These are phyloP conservation scores for Meteorus cinctellus DNA, from an alignment of 2,888 invertebrate genomes.

Conservation along the genomic window DNA sequence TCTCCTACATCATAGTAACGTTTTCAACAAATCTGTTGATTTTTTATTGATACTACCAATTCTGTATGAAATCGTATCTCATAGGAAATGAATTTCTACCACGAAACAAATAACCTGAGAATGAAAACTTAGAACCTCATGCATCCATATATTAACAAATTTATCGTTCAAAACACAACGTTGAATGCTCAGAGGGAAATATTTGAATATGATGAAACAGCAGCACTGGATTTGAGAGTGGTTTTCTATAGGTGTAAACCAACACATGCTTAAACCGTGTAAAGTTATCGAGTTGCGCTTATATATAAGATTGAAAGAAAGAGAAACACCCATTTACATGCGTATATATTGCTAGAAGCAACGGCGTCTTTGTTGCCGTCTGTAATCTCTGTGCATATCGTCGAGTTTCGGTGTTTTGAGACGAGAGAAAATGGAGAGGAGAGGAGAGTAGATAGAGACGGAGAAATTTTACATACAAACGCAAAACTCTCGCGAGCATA, in stretches of 20 bases:
- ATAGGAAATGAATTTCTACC: no score
- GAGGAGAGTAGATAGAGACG: not conserved
- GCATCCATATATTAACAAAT: no score
- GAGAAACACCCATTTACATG: not conserved
- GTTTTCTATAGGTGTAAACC: not conserved
- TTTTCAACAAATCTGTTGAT: no score
- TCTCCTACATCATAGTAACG: no score
- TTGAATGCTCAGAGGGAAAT: no score
- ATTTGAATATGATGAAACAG: not conserved
- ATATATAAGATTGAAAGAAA: not conserved
- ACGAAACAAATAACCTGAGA: no score
- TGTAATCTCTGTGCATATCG: constrained; percentile 13
- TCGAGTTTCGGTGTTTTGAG: not conserved
- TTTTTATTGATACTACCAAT: no score
- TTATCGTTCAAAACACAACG: no score
- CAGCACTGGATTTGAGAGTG: not conserved
- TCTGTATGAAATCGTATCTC: no score
- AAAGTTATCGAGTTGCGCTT: constrained; percentile 26
- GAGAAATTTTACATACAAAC: constrained; percentile 32
- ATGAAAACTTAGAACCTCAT: no score
- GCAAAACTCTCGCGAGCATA: constrained; percentile 42
- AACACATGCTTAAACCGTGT: constrained; percentile 21
- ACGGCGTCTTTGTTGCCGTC: not conserved
- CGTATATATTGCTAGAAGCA: not conserved
- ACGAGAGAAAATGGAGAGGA: not conserved